Percentiles rank a stretch among this genome's conserved stretches.
Evolutionary conservation across 2,888 invertebrate genomes (phyloP).

Genomic region (Gymnocheta viridis): DNA sequence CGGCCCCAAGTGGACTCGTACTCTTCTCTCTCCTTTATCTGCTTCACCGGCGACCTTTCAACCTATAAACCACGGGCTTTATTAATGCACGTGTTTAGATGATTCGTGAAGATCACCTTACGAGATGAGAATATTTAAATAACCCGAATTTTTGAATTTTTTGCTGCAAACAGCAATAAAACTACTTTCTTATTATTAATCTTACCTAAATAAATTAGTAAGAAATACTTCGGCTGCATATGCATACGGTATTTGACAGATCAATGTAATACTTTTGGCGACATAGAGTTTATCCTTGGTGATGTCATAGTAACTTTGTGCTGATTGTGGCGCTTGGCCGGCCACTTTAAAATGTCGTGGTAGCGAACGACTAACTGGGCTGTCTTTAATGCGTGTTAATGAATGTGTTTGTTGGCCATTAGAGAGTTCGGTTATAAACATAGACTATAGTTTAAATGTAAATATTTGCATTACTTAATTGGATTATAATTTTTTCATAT

Average conservation of each 20-base stretch:
- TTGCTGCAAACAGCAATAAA: slow-evolving; percentile 71
- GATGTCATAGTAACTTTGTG: slow-evolving; percentile 94
- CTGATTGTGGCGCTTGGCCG: slow-evolving; percentile 88
- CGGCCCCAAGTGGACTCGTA: no score
- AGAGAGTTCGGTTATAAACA: slow-evolving; percentile 94
- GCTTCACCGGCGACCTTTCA: no score
- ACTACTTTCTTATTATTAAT: background rate
- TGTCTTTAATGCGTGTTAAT: slow-evolving; percentile 85
- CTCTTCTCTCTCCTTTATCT: no score
- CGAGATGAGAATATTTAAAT: no score
- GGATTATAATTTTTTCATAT: background rate
- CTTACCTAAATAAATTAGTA: slow-evolving; percentile 91
- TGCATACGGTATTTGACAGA: slow-evolving; percentile 95
- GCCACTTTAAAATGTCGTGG: slow-evolving; percentile 94
- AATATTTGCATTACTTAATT: slow-evolving; percentile 21
- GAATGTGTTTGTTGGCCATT: slow-evolving; percentile 88
- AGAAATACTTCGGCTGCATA: slow-evolving; percentile 93
- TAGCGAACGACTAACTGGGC: slow-evolving; percentile 90
- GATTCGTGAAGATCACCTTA: no score
- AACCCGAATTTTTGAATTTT: background rate
- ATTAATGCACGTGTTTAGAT: no score
- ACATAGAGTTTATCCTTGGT: slow-evolving; percentile 97
- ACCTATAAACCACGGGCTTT: no score
- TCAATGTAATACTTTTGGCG: slow-evolving; percentile 96
- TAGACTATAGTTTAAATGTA: slow-evolving; percentile 84